These are phyloP conservation scores for Papilio polytes DNA, from an alignment of 1,140 invertebrate species.

Conservation along the genomic window DNA sequence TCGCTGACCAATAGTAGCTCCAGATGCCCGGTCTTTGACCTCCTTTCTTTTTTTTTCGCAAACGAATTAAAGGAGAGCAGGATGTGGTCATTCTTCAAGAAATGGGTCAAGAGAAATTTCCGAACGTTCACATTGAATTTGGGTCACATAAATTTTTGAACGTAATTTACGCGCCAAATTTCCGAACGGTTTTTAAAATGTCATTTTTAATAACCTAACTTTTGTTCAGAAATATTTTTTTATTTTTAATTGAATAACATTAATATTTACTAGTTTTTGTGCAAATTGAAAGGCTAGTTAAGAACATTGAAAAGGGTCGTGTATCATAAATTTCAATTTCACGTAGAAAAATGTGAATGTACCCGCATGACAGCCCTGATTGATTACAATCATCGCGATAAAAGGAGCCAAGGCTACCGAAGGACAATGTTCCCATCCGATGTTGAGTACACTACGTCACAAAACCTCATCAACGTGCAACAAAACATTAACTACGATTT, in stretches of 20 bases:
- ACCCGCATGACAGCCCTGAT: conserved; percentile 69
- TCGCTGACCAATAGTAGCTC: conserved; percentile 46
- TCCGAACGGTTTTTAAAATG: conserved; percentile 17
- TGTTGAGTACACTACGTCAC: conserved; percentile 45
- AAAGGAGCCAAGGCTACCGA: conserved; percentile 78
- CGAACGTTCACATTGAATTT: conserved; percentile 54
- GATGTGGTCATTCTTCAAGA: conserved; percentile 63
- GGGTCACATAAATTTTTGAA: conserved; percentile 60
- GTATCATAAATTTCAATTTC: conserved; percentile 61
- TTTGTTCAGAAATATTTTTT: background rate
- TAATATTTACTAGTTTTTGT: background rate
- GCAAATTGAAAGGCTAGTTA: conserved; percentile 15
- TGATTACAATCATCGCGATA: conserved; percentile 64
- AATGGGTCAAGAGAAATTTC: conserved; percentile 73
- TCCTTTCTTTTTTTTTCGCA: conserved; percentile 58
- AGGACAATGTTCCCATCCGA: conserved; percentile 77
- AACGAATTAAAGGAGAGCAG: conserved; percentile 47
- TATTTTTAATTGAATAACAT: background rate
- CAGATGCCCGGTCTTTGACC: conserved; percentile 60
- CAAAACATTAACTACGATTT: background rate
- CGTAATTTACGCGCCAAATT: conserved; percentile 44
- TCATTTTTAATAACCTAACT: background rate
- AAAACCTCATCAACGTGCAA: conserved; percentile 1
- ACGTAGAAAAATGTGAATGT: conserved; percentile 55
- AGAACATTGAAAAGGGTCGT: conserved; percentile 14